Conservation (phyloP, 2,888 invertebrate species). For the Cosmopolites sordidus region DNA sequence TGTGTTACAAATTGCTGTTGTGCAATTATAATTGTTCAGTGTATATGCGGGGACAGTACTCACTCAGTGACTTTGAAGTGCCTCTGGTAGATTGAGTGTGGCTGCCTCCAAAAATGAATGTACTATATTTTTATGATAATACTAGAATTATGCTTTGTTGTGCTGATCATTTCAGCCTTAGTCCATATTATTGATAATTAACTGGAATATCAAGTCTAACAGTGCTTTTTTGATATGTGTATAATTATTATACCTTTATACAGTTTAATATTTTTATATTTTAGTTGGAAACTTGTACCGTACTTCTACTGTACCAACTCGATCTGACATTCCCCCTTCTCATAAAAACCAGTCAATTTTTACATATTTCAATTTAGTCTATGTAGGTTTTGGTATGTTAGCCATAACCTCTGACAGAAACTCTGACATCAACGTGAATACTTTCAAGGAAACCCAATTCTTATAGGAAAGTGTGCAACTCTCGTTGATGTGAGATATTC, state of each 20-base stretch:
- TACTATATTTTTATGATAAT: conserved; percentile 49
- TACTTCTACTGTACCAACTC: conserved; percentile 17
- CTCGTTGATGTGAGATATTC: not conserved
- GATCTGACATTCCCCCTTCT: not conserved
- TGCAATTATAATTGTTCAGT: conserved; percentile 49
- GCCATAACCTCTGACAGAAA: conserved; percentile 1
- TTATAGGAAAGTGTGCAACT: not conserved
- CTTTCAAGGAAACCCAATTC: not conserved
- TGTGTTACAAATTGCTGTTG: conserved; percentile 49
- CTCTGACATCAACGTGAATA: not conserved
- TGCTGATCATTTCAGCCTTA: conserved; percentile 44
- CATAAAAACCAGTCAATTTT: not conserved
- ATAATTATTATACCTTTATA: conserved; percentile 50
- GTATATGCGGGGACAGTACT: conserved; percentile 44
- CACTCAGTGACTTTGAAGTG: conserved; percentile 50
- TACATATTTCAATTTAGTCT: conserved; percentile 2
- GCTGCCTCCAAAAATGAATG: conserved; percentile 46
- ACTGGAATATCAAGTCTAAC: conserved; percentile 37
- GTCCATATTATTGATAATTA: conserved; percentile 36
- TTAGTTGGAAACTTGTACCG: conserved; percentile 39
- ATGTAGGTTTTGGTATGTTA: conserved; percentile 2
- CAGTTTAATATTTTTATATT: conserved; percentile 51
- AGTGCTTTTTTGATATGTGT: conserved; percentile 50
- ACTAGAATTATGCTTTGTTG: conserved; percentile 46
- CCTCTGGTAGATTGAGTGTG: conserved; percentile 50